Evolutionary conservation across 2,888 invertebrate species (phyloP).

Genomic region (Danaus chrysippus): DNA sequence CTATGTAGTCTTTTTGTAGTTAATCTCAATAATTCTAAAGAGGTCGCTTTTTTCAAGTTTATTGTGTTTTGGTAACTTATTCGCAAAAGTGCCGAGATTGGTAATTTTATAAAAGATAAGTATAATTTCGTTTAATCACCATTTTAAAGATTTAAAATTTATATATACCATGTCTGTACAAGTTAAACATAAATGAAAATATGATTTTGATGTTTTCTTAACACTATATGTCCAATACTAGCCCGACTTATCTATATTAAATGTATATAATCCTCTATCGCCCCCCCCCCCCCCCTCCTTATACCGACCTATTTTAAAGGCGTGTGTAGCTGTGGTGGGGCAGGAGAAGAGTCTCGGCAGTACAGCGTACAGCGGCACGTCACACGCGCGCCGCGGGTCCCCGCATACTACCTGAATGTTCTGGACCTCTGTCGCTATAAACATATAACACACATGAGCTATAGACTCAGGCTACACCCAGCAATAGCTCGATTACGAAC

Average conservation of each 20-base stretch:
- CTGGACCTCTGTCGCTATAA: conserved; percentile 95
- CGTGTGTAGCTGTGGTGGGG: conserved; percentile 92
- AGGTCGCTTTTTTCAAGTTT: no score
- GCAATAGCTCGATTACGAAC: not conserved
- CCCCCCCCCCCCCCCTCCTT: no score
- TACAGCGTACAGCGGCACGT: conserved; percentile 96
- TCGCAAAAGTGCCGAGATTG: no score
- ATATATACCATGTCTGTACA: no score
- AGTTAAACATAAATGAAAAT: no score
- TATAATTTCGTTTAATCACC: no score
- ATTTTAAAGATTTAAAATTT: no score
- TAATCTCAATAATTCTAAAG: no score
- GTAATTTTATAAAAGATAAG: no score
- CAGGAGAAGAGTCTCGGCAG: conserved; percentile 97
- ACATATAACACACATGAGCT: conserved; percentile 3
- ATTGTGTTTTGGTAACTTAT: no score
- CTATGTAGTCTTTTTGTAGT: no score
- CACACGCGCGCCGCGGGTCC: conserved; percentile 88
- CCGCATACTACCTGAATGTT: conserved; percentile 98
- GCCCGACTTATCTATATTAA: not conserved
- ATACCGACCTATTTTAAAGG: conserved; percentile 95
- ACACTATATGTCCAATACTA: not conserved
- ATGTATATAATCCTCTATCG: no score
- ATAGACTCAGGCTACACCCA: not conserved
- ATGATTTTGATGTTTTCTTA: not conserved